phyloP scores from a whole-genome alignment of 2,113 vertebrate genomes.

The Proteles cristata region DNA sequence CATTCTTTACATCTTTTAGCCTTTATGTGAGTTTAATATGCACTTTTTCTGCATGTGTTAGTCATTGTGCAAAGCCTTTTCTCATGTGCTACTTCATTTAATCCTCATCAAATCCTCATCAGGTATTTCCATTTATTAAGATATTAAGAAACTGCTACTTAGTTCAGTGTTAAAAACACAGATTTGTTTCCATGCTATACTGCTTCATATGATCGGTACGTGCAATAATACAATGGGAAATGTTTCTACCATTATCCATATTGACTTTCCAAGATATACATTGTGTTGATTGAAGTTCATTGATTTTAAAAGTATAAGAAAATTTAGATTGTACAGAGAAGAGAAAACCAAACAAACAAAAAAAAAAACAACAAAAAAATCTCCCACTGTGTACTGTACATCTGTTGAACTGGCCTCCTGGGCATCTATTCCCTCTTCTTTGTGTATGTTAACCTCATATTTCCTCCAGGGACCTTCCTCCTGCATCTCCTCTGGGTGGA shows the following conservation, averaged over 20 bases:
- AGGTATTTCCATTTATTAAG: constrained; percentile 53
- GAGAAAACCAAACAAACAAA: background rate
- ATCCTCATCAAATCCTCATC: background rate
- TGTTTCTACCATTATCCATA: background rate
- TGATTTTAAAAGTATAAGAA: background rate
- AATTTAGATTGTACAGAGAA: background rate
- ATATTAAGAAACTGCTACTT: constrained; percentile 53
- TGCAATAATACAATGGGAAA: background rate
- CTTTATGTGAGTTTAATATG: background rate
- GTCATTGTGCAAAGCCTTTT: background rate
- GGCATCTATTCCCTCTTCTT: background rate
- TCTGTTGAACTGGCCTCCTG: background rate
- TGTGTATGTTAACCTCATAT: background rate
- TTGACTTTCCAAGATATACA: background rate
- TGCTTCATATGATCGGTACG: background rate
- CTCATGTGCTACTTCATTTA: background rate
- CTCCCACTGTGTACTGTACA: background rate
- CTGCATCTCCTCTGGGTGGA: background rate
- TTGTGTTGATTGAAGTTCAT: background rate
- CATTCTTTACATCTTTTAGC: background rate
- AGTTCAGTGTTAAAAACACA: background rate
- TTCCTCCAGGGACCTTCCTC: background rate
- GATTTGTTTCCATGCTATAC: background rate
- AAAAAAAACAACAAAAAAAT: background rate
- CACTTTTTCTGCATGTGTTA: background rate